Evolutionary conservation across 2,888 invertebrate species (phyloP).

Genomic region (Gerris lacustris): DNA sequence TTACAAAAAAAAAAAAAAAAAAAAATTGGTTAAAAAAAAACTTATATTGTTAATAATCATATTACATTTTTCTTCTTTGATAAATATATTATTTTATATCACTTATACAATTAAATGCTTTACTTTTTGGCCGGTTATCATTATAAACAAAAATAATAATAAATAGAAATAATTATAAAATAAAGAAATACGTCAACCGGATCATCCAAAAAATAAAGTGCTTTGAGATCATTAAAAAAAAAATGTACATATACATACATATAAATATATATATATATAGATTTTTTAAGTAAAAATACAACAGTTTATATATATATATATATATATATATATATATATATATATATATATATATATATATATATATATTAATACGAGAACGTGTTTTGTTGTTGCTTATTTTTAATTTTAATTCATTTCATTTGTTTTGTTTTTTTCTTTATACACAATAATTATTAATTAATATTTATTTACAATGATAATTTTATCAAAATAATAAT

Average conservation of each 20-base stretch:
- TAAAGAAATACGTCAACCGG: background rate
- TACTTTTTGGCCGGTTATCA: background rate
- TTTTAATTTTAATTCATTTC: no score
- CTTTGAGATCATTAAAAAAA: background rate
- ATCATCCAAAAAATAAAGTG: background rate
- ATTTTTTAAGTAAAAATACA: slow-evolving; percentile 1
- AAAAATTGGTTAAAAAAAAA: background rate
- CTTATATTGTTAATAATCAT: no score
- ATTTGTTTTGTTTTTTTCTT: no score
- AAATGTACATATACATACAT: no score
- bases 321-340: no score
- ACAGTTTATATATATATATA: no score
- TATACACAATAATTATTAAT: no score
- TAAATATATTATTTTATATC: background rate
- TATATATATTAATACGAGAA: background rate
- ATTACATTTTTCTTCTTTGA: background rate
- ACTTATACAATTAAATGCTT: slow-evolving; percentile 1
- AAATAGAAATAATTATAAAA: background rate
- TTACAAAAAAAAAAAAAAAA: background rate
- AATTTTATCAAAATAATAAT: background rate
- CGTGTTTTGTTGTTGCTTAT: no score
- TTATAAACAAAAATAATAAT: background rate
- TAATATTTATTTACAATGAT: background rate
- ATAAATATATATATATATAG: background rate
- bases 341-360: no score